A percentile compares a stretch with the other conserved stretches of the same genome.
phyloP scores from a whole-genome alignment of 2,888 invertebrate species.

The Machimus atricapillus region DNA sequence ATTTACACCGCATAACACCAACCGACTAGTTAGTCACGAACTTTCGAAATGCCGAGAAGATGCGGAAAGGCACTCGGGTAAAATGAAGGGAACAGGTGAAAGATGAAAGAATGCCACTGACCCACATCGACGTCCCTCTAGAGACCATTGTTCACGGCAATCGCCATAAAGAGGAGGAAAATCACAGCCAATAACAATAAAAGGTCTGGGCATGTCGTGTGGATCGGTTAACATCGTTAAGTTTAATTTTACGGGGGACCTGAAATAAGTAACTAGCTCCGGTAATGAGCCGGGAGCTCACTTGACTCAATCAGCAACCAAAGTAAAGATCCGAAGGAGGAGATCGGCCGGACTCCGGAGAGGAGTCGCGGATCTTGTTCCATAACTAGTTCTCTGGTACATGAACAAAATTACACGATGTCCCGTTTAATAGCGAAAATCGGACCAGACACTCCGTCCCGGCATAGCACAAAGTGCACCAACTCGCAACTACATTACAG shows the following conservation, averaged over 20 bases:
- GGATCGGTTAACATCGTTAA: constrained; percentile 30
- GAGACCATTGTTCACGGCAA: not conserved
- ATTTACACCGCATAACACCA: not conserved
- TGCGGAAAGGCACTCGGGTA: not conserved
- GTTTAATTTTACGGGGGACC: constrained; percentile 32
- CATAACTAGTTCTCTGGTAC: constrained; percentile 11
- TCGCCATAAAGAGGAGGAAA: constrained; percentile 26
- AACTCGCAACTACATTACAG: not conserved
- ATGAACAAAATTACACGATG: constrained; percentile 41
- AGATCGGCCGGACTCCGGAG: not conserved
- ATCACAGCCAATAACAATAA: constrained; percentile 25
- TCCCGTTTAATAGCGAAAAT: constrained; percentile 41
- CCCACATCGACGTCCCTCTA: constrained; percentile 17
- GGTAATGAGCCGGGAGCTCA: constrained; percentile 33
- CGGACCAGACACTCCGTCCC: constrained; percentile 21
- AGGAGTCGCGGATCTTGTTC: not conserved
- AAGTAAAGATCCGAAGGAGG: not conserved
- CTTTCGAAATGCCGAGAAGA: not conserved
- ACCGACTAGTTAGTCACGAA: not conserved
- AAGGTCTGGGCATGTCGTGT: constrained; percentile 31
- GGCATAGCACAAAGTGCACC: not conserved
- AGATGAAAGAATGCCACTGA: constrained; percentile 31
- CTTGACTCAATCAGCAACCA: constrained; percentile 14
- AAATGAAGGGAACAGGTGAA: constrained; percentile 20
- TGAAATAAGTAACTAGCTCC: constrained; percentile 35